Evolutionary conservation across 1,140 invertebrate species (phyloP), one percentile per base, ranked within the genome.

Genomic region (Sycophaga agraensis): DNA sequence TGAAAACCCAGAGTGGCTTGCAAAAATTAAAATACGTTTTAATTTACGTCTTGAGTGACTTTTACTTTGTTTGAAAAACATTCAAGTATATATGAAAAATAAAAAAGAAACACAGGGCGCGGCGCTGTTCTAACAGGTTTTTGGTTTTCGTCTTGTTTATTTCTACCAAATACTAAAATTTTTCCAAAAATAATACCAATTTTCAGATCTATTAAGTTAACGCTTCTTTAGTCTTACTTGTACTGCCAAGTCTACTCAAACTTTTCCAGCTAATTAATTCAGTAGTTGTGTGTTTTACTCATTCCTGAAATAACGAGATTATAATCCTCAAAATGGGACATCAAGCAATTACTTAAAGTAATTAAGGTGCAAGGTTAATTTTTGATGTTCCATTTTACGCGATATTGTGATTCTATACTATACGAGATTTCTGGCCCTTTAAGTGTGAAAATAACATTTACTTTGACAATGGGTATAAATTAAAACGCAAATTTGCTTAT

Each of bases 1-100:
- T n/a, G n/a, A n/a, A 8, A 8, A 59, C 57, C 57, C 57, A 34
- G 57, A 59, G 57, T 51, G 48, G 57, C 57, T 59, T 59, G 57
- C 57, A 51, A 51, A 40, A 59, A 49, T 48, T 28, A 4, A 59
- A 50, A 24, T 51, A 42, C 19, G 24, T 43, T 51, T 51, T 34
- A 22, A 46, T 46, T 5, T 35, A 35, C n/a, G 45, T 55, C 56
- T 50, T 43, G 57, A 42, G 48, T 51, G 19, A 45, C 31, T 49
- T 19, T 31, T n/a, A n/a, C n/a, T n/a, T n/a, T n/a, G n/a, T n/a
- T n/a, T n/a, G n/a, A n/a, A n/a, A n/a, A n/a, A n/a, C n/a, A n/a
- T n/a, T n/a, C n/a, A n/a, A n/a, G n/a, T 4, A 46, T 24, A 14
- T 4, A 28, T n/a, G 24, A 24, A 14, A 34, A 34, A 14, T 12